Evolutionary conservation across 2,113 vertebrate genomes (phyloP).

Genomic region (Speoplatyrhinus poulsoni): DNA sequence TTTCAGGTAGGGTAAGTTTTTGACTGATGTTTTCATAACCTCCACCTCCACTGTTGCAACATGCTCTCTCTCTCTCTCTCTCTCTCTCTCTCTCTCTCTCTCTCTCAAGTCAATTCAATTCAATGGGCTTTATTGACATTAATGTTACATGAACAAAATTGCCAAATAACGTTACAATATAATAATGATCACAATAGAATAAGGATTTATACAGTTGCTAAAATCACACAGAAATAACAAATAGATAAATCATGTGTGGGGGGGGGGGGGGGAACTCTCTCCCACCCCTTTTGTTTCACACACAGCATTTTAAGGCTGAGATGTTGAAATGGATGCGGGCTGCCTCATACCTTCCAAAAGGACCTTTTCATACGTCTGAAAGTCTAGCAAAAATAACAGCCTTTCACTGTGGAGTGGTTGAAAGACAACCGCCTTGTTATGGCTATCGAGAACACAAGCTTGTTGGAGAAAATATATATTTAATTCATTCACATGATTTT

Average conservation of each 20-base stretch:
- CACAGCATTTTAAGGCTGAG: not conserved
- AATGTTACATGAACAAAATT: not conserved
- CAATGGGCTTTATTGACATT: too few relatives aligned
- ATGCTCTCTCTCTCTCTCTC: slow-evolving; percentile 2
- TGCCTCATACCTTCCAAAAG: slow-evolving; percentile 43
- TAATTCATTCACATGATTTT: too few relatives aligned
- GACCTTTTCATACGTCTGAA: slow-evolving; percentile 54
- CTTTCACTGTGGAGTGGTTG: slow-evolving; percentile 19
- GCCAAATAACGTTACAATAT: too few relatives aligned
- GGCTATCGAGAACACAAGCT: slow-evolving; percentile 33
- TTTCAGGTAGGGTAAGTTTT: slow-evolving; percentile 94
- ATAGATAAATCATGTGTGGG: too few relatives aligned
- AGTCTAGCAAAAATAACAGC: slow-evolving; percentile 58
- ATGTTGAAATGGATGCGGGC: slow-evolving; percentile 51
- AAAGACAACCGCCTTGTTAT: slow-evolving; percentile 56
- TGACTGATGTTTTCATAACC: slow-evolving; percentile 66
- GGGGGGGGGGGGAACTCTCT: not conserved
- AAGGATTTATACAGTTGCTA: too few relatives aligned
- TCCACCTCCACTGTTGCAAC: slow-evolving; percentile 9
- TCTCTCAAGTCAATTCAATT: too few relatives aligned
- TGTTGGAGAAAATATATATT: not conserved
- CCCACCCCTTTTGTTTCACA: not conserved
- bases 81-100: slow-evolving; percentile 6
- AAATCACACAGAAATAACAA: too few relatives aligned
- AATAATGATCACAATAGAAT: too few relatives aligned